Conservation (phyloP, 1,140 invertebrate species). For the Cotesia glomerata region DNA sequence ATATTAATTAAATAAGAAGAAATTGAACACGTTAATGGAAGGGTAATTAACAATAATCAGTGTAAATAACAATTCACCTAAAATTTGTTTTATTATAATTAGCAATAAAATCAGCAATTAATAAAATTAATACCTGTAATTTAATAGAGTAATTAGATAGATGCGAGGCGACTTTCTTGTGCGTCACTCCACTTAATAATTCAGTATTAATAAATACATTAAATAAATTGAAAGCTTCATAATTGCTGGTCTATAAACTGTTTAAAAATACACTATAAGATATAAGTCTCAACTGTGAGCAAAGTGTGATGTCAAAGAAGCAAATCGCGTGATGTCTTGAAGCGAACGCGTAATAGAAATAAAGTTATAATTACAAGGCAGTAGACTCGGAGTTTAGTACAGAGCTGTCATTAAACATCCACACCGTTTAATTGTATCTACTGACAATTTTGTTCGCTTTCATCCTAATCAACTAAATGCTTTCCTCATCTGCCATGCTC, state of each 20-base stretch:
- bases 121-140: too few relatives aligned
- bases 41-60: background rate
- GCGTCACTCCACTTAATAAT: too few relatives aligned
- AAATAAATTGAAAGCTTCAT: too few relatives aligned
- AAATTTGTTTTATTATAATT: too few relatives aligned
- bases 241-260: too few relatives aligned
- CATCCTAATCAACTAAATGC: background rate
- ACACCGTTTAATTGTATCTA: constrained; percentile 29
- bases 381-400: background rate
- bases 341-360: constrained; percentile 34
- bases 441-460: constrained; percentile 19
- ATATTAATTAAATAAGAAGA: too few relatives aligned
- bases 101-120: too few relatives aligned
- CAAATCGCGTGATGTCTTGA: constrained; percentile 31
- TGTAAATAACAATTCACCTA: background rate
- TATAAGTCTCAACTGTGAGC: background rate
- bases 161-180: too few relatives aligned
- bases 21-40: too few relatives aligned
- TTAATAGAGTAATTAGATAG: too few relatives aligned
- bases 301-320: constrained; percentile 18
- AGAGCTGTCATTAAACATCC: constrained; percentile 20
- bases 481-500: background rate
- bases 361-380: constrained; percentile 33
- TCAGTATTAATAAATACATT: too few relatives aligned
- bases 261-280: too few relatives aligned